These are phyloP conservation scores for Microcebus murinus DNA, from an alignment of 2,113 vertebrate species.

Conservation along the genomic window DNA sequence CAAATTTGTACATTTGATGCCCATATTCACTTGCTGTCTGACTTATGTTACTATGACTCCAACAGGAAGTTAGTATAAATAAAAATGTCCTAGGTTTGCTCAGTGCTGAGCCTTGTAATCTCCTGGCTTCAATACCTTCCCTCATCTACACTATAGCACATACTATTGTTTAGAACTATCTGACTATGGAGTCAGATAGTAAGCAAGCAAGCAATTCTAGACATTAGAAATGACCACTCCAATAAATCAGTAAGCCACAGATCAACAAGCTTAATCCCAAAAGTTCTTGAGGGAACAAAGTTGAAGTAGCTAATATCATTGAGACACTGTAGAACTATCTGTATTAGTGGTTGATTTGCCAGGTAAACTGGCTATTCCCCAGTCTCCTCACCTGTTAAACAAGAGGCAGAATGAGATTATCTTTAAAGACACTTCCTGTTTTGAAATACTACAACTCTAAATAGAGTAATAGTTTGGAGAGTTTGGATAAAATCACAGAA, in stretches of 20 bases:
- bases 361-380: not conserved
- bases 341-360: not conserved
- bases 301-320: not conserved
- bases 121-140: not conserved
- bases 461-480: not conserved
- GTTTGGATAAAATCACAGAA: constrained; percentile 33
- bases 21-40: not conserved
- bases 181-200: not conserved
- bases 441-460: constrained; percentile 26
- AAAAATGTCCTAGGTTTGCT: constrained; percentile 2
- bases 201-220: constrained; percentile 25
- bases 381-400: constrained; percentile 24
- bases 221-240: not conserved
- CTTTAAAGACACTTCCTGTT: not conserved
- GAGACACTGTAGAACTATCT: not conserved
- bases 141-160: not conserved
- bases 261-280: constrained; percentile 5
- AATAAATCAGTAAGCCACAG: not conserved
- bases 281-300: constrained; percentile 29
- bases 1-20: not conserved
- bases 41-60: constrained; percentile 7
- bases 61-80: constrained; percentile 1
- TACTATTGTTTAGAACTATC: not conserved
- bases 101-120: not conserved
- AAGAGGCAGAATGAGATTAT: constrained; percentile 17